Evolutionary conservation across 1,140 invertebrate species (phyloP).

Genomic region (Euwallacea fornicatus): DNA sequence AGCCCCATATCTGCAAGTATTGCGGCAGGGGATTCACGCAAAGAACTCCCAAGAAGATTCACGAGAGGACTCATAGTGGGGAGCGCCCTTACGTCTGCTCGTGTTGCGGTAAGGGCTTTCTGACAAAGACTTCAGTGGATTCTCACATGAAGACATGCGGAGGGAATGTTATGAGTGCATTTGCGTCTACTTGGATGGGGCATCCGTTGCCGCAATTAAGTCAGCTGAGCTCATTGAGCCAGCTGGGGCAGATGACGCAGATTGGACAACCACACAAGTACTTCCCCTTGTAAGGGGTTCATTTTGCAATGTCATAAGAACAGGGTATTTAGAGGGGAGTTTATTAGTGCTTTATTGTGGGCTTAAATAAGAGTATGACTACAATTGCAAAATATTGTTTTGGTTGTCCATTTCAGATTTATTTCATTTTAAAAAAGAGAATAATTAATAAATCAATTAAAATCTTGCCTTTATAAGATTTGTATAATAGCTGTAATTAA

Average conservation of each 20-base stretch:
- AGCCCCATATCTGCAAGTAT: slow-evolving; percentile 66
- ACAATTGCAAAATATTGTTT: neutral
- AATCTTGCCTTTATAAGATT: too few species aligned
- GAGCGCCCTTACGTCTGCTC: slow-evolving; percentile 74
- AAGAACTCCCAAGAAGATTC: slow-evolving; percentile 65
- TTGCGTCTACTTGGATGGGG: slow-evolving; percentile 33
- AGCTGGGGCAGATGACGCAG: slow-evolving; percentile 13
- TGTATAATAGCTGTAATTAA: too few species aligned
- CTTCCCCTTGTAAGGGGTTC: slow-evolving; percentile 10
- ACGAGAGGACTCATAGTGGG: slow-evolving; percentile 65
- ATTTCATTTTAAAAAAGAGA: too few species aligned
- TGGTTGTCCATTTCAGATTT: neutral
- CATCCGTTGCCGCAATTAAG: slow-evolving; percentile 25
- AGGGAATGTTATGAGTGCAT: slow-evolving; percentile 26
- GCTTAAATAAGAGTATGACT: neutral
- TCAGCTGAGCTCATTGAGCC: slow-evolving; percentile 9
- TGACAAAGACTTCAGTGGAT: slow-evolving; percentile 63
- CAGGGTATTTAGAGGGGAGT: slow-evolving; percentile 5
- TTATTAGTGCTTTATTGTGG: too few species aligned
- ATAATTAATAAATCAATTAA: too few species aligned
- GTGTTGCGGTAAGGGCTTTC: slow-evolving; percentile 67
- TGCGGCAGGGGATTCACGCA: slow-evolving; percentile 81
- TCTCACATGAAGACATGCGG: slow-evolving; percentile 60
- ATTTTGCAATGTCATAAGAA: neutral
- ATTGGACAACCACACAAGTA: slow-evolving; percentile 25